phyloP scores from a whole-genome alignment of 2,888 invertebrate genomes.

The Craniophora ligustri region DNA sequence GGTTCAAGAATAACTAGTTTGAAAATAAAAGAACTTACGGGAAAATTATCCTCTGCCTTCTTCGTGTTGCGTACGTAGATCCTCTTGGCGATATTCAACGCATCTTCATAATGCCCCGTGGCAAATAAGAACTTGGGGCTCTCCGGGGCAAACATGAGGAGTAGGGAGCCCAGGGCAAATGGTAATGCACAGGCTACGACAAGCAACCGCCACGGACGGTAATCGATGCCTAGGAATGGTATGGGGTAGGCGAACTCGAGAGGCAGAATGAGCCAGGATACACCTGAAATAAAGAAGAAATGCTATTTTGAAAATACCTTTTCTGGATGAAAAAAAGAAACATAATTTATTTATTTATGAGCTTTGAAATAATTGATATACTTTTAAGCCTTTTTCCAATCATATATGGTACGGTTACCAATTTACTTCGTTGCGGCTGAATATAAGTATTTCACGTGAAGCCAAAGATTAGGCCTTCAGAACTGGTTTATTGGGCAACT shows the following conservation, averaged over 20 bases:
- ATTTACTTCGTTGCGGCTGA: no score
- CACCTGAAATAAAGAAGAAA: slow-evolving; percentile 78
- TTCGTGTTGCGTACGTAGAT: slow-evolving; percentile 77
- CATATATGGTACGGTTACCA: no score
- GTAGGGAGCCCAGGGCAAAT: slow-evolving; percentile 88
- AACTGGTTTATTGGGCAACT: no score
- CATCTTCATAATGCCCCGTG: slow-evolving; percentile 88
- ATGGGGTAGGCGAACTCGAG: slow-evolving; percentile 80
- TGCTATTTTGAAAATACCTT: no score
- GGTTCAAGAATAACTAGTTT: no score
- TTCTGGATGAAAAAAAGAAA: no score
- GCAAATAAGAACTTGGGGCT: slow-evolving; percentile 93
- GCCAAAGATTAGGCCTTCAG: no score
- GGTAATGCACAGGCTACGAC: slow-evolving; percentile 91
- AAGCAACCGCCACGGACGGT: slow-evolving; percentile 93
- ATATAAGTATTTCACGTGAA: no score
- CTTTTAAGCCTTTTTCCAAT: no score
- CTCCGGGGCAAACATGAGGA: slow-evolving; percentile 91
- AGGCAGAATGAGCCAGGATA: slow-evolving; percentile 92
- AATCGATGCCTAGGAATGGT: slow-evolving; percentile 84
- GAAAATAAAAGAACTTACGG: slow-evolving; percentile 64
- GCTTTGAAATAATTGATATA: no score
- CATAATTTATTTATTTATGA: background rate
- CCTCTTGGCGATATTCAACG: slow-evolving; percentile 82
- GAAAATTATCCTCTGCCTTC: slow-evolving; percentile 68